Evolutionary conservation across 1,140 invertebrate species (phyloP).

Genomic region (Andricus grossulariae): DNA sequence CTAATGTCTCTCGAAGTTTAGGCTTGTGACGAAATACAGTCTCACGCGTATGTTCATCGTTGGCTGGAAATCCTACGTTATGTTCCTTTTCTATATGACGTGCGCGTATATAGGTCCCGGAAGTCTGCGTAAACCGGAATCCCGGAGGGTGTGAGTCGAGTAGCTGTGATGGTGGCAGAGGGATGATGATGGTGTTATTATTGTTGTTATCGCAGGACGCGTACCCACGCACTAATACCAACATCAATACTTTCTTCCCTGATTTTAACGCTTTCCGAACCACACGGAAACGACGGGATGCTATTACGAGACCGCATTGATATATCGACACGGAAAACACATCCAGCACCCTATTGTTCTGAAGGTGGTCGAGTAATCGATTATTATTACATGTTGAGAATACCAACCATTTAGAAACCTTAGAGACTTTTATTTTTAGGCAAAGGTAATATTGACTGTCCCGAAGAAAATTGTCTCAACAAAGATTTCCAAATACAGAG

Average conservation of each 20-base stretch:
- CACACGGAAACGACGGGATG: slow-evolving; percentile 55
- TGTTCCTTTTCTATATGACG: slow-evolving; percentile 39
- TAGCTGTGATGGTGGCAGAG: slow-evolving; percentile 47
- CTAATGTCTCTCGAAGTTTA: slow-evolving; percentile 51
- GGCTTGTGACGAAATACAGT: slow-evolving; percentile 47
- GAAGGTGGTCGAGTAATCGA: too few relatives aligned
- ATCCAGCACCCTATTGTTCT: background rate
- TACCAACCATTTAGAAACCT: too few relatives aligned
- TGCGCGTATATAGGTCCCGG: slow-evolving; percentile 55
- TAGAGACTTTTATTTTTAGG: too few relatives aligned
- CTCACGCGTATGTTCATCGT: slow-evolving; percentile 40
- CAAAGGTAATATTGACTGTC: too few relatives aligned
- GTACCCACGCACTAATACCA: background rate
- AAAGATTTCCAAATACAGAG: too few relatives aligned
- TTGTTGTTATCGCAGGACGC: slow-evolving; percentile 29
- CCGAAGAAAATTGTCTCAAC: too few relatives aligned
- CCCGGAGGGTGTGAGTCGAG: slow-evolving; percentile 47
- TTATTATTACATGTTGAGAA: background rate
- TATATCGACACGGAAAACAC: slow-evolving; percentile 38
- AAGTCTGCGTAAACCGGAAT: slow-evolving; percentile 62
- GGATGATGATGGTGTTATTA: slow-evolving; percentile 47
- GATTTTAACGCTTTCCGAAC: slow-evolving; percentile 38
- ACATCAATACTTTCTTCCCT: slow-evolving; percentile 12
- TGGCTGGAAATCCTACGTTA: slow-evolving; percentile 49
- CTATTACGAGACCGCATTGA: slow-evolving; percentile 50